A percentile compares a stretch with the other conserved stretches of the same genome.
Evolutionary conservation across 2,888 invertebrate species (phyloP).

Genomic region (Caradrina clavipalpis): DNA sequence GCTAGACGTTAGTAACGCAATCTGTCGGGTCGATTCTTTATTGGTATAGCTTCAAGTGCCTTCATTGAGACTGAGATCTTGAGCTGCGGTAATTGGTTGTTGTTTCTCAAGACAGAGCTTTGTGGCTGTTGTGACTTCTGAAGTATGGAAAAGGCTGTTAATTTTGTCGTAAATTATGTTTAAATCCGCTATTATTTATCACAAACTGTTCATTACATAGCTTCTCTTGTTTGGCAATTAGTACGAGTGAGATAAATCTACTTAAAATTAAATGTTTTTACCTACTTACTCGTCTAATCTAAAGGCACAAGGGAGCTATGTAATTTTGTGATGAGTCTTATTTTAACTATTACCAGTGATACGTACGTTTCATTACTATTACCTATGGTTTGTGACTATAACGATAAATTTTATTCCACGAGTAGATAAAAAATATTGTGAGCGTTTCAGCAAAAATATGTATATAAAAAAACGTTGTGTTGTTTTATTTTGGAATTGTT

Average conservation of each 20-base stretch:
- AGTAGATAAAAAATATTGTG: neutral
- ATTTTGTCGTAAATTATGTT: conserved; percentile 11
- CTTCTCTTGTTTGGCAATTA: conserved; percentile 10
- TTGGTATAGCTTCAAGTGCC: conserved; percentile 57
- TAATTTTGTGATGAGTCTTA: conserved; percentile 13
- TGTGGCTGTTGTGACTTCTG: conserved; percentile 2
- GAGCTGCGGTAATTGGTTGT: conserved; percentile 10
- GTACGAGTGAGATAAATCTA: conserved; percentile 4
- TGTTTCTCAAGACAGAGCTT: conserved; percentile 10
- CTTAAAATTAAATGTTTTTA: neutral
- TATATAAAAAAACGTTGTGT: neutral
- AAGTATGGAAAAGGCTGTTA: conserved; percentile 27
- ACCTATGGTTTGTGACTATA: conserved; percentile 14
- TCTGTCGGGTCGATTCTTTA: conserved; percentile 56
- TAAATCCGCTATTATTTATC: conserved; percentile 13
- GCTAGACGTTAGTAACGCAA: conserved; percentile 55
- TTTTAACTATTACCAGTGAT: conserved; percentile 45
- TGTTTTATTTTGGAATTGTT: neutral
- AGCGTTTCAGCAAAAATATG: conserved; percentile 13
- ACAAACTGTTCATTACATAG: conserved; percentile 14
- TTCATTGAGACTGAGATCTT: conserved; percentile 47
- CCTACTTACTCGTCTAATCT: neutral
- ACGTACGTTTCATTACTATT: conserved; percentile 11
- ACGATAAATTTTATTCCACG: conserved; percentile 15
- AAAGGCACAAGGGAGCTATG: conserved; percentile 11